phyloP scores from a whole-genome alignment of 2,113 vertebrate genomes.

The Atractosteus spatula region DNA sequence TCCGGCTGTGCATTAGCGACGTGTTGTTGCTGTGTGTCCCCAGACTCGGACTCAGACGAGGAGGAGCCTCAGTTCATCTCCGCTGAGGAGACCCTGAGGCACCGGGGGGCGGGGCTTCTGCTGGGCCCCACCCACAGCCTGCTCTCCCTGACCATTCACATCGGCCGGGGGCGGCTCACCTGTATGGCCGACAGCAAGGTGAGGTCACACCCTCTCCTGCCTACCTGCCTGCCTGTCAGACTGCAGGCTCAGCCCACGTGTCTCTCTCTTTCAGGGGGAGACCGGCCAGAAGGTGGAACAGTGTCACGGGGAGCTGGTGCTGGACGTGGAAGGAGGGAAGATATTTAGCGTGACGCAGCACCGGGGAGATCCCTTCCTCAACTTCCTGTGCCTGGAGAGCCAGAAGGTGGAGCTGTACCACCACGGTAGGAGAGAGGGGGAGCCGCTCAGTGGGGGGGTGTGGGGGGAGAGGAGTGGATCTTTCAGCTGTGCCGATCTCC shows the following conservation, averaged over 20 bases:
- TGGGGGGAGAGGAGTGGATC: no score
- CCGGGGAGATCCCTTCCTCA: constrained; percentile 76
- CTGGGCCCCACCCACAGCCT: constrained; percentile 65
- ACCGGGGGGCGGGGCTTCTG: constrained; percentile 35
- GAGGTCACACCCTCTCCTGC: constrained; percentile 18
- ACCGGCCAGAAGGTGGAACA: constrained; percentile 53
- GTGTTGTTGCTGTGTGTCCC: background rate
- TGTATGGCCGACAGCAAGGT: constrained; percentile 81
- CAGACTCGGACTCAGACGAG: constrained; percentile 85
- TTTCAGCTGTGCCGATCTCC: constrained; percentile 4
- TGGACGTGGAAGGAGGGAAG: constrained; percentile 81
- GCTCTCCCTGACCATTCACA: constrained; percentile 73
- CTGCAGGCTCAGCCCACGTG: background rate
- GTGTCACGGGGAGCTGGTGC: constrained; percentile 75
- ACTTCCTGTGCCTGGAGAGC: constrained; percentile 82
- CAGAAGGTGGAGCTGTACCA: constrained; percentile 78
- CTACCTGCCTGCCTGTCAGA: background rate
- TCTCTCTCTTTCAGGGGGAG: constrained; percentile 58
- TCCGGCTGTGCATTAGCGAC: background rate
- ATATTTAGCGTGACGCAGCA: constrained; percentile 85
- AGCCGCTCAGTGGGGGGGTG: no score
- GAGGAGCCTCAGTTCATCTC: constrained; percentile 77
- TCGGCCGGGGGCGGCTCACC: constrained; percentile 78
- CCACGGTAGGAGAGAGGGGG: constrained; percentile 59
- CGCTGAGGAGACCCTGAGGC: constrained; percentile 47